Base-by-base conservation (phyloP, 2,113 vertebrate genomes). In the Perccottus glenii region DNA sequence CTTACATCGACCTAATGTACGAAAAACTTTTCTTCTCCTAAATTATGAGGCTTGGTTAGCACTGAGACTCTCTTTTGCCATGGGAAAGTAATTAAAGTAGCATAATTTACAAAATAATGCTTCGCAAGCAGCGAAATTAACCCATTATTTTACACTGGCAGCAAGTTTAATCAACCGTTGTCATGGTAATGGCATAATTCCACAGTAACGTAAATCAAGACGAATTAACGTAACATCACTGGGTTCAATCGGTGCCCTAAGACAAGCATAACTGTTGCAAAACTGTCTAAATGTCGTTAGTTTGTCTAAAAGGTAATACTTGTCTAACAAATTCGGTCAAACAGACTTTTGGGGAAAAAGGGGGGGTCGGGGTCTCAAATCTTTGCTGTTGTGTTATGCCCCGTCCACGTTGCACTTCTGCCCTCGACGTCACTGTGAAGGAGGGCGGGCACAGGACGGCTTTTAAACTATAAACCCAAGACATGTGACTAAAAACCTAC, bases 381-480 rank as follows among this genome's bases (percentile, higher is more conserved):
- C 43, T 45, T 15, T 57, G 27, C 32, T 88, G 85, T 80, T 88
- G 74, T 78, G 82, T 73, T 87, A 83, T 79, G 74, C 49, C 56
- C 63, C 76, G 80, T 89, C 88, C 89, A 87, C 88, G 85, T 88
- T 89, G 88, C 87, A 89, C 84, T 85, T 86, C 81, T 77, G 38
- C 63, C 77, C 75, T 66, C 47, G 64, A 83, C 82, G 84, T 90
- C 84, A 87, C 69, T 15, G 33, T 16, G 43, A 58, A 32, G 51
- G 27, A 63, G 79, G 46, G 48, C 52, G 32, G 50, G 61, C 11
- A 43, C 19, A 2, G 46, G 15, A 43, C 40, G 19, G 12, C 36
- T 12, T 11, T 10, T 44, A 6, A 38, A 14, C 19, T 58, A 75
- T 51, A 55, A 42, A 65, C 15, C 5, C 45, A 42, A 35, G 44